phyloP scores from a whole-genome alignment of 2,113 vertebrate species.

The Colossoma macropomum region DNA sequence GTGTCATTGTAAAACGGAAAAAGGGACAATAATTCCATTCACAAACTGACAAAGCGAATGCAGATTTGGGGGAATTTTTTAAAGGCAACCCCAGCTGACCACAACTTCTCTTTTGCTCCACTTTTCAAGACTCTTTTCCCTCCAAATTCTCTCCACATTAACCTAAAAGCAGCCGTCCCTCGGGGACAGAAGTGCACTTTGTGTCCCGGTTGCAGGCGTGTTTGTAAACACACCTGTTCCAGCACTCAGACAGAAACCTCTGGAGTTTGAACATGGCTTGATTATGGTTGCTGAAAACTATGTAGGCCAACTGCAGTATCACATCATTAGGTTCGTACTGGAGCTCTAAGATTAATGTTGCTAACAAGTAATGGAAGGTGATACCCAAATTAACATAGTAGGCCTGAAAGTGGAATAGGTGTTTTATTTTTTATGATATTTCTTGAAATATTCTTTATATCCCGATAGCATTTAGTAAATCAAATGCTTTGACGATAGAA shows the following conservation, averaged over 20 bases:
- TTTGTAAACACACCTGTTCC: constrained; percentile 6
- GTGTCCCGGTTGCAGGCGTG: background rate
- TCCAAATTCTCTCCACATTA: background rate
- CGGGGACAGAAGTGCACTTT: constrained; percentile 1
- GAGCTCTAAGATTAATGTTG: no score
- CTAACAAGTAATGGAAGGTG: no score
- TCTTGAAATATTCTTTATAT: no score
- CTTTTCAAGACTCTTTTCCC: background rate
- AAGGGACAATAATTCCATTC: constrained; percentile 6
- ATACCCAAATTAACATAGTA: no score
- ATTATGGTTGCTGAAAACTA: no score
- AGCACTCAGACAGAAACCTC: background rate
- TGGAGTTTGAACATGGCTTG: no score
- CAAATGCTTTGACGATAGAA: no score
- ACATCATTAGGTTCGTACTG: no score
- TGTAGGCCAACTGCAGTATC: no score
- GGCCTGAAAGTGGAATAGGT: no score
- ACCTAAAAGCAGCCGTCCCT: background rate
- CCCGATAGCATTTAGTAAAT: no score
- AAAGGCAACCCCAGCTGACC: background rate
- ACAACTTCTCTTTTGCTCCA: background rate
- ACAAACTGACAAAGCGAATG: background rate
- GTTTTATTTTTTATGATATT: no score
- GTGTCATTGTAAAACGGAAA: constrained; percentile 4
- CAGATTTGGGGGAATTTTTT: background rate